Base-by-base conservation (phyloP, 2,888 invertebrate species). In the Tachina fera region DNA sequence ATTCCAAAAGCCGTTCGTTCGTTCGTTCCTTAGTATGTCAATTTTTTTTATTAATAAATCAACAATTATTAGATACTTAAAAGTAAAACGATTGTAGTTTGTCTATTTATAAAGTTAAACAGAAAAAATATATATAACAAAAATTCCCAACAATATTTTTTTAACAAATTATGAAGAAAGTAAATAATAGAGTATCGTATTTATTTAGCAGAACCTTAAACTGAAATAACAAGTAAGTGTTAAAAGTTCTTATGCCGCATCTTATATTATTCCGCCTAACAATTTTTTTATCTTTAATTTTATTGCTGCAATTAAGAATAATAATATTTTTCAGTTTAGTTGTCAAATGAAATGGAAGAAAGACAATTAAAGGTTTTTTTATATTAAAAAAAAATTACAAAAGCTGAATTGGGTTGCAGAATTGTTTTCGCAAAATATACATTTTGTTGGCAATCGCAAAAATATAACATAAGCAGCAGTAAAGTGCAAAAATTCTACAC, bases 201-300 rank as follows among this genome's bases (percentile, higher is more conserved):
- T 14, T 67, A 60, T 77, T 68, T 31, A 75, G 61, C 6, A 49
- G 58, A 53, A 71, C 3, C 14, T 53, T 53, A 71, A 41, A 47
- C 6, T 16, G 63, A 79, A 71, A 63, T 72, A 65, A 65, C 71
- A 79, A 63, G 53, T 71, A 70, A 71, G 71, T 78, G 61, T 72
- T 71, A 72, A 79, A 71, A 65, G 51, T n/a, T 43, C n/a, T 61
- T 51, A 63, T 71, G 39, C 70, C 45, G 31, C 13, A 60, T 60
- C 47, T 51, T 61, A 19, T 67, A 31, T 31, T 31, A 31, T 60
- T 19, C n/a, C 10, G 43, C 5, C 19, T 53, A 78, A 71, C 13
- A 61, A 61, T 45, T 1, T 31, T 71, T 61, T 71, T 71, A 79
- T 79, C 78, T 61, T 22, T n/a, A 47, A 11, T 71, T 79, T 71